Base-by-base conservation (phyloP, 2,888 invertebrate species). In the Harpagoxenus sublaevis region DNA sequence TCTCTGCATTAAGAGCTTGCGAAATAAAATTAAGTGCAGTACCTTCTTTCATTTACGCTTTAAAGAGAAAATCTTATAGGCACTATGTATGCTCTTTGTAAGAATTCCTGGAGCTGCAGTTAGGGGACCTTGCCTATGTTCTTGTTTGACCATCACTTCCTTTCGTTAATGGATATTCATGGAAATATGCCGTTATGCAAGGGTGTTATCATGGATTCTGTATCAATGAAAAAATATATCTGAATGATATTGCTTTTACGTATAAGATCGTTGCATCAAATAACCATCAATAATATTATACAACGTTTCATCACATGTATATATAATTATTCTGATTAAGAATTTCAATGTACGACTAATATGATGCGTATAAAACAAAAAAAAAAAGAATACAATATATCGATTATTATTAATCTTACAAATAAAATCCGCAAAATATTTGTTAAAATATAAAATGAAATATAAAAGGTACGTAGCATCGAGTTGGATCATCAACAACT, bases 91-190 rank as follows among this genome's bases (percentile, higher is more conserved):
- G 45, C 77, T 77, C 55, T 65, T 83, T 83, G 48, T 57, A 75
- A 57, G 48, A 77, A 83, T 83, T 83, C 77, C 53, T 66, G 48
- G 42, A 53, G 57, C 18, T 79, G 79, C 71, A 48, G 71, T 71
- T 71, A 79, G 18, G 71, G 35, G 57, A 79, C 23, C 3, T 57
- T 18, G 48, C 12, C 31, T n/a, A 70, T 48, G 15, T 28, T 60
- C 35, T 79, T 48, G 23, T 71, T 71, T 60, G 57, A 70, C 23
- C 28, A 18, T 48, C 18, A 57, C 55, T 71, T 79, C n/a, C 18
- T 60, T 48, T 48, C 60, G 28, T 71, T 79, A 71, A 71, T 60
- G 70, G 70, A 70, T 57, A 45, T 68, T 78, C 28, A 55, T 70
- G 71, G 60, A 71, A 79, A 60, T 60, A 23, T 6, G 28, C 18